A percentile compares a stretch with the other conserved stretches of the same genome.
phyloP scores from a whole-genome alignment of 2,888 invertebrate species.

The Phalera bucephala region DNA sequence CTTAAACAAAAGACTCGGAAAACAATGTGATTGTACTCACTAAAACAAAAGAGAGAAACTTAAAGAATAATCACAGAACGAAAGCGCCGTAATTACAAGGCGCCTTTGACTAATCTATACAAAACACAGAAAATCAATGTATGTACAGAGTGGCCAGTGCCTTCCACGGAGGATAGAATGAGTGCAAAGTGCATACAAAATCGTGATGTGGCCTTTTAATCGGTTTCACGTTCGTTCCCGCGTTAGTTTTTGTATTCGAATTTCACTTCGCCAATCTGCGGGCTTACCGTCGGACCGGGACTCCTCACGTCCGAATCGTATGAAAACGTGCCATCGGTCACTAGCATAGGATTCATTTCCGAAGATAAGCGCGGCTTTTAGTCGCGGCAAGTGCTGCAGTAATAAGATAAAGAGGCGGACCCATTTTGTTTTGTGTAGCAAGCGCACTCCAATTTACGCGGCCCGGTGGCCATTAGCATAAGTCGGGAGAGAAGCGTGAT shows the following conservation, averaged over 20 bases:
- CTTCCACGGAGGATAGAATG: slow-evolving; percentile 67
- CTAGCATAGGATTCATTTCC: slow-evolving; percentile 52
- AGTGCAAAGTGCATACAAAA: slow-evolving; percentile 83
- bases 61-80: slow-evolving; percentile 50
- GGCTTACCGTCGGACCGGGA: slow-evolving; percentile 55
- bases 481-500: slow-evolving; percentile 74
- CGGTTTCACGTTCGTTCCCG: slow-evolving; percentile 80
- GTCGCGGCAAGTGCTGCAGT: slow-evolving; percentile 54
- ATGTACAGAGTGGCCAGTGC: slow-evolving; percentile 58
- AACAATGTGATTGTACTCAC: slow-evolving; percentile 32
- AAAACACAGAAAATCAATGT: slow-evolving; percentile 68
- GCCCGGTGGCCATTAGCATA: slow-evolving; percentile 78
- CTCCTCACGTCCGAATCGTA: slow-evolving; percentile 27
- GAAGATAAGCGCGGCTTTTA: slow-evolving; percentile 22
- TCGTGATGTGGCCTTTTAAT: slow-evolving; percentile 83
- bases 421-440: slow-evolving; percentile 76
- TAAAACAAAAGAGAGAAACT: slow-evolving; percentile 36
- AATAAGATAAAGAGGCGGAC: slow-evolving; percentile 80
- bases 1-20: slow-evolving; percentile 32
- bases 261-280: slow-evolving; percentile 75
- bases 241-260: slow-evolving; percentile 79
- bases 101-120: slow-evolving; percentile 64
- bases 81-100: slow-evolving; percentile 71
- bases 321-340: slow-evolving; percentile 54
- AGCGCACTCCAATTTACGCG: slow-evolving; percentile 80